Percentiles rank a stretch among this genome's conserved stretches.
Evolutionary conservation across 2,113 vertebrate species (phyloP).

Genomic region (Notechis scutatus): DNA sequence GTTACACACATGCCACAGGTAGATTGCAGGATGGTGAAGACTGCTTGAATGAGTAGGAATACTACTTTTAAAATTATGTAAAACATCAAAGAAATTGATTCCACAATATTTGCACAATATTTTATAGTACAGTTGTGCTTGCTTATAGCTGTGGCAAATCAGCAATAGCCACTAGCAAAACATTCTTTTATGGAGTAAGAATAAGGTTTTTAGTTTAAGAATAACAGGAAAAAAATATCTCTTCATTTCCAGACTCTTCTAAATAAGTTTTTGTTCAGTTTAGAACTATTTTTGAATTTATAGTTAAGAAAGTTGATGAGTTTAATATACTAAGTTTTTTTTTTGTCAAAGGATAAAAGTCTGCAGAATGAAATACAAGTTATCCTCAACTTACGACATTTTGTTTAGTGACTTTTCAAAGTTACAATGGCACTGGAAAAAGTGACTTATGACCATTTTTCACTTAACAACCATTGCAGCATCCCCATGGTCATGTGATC

Average conservation of each 20-base stretch:
- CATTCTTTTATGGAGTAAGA: not conserved
- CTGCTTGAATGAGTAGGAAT: not conserved
- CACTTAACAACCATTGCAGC: not conserved
- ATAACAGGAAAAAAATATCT: not conserved
- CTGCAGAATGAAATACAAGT: not conserved
- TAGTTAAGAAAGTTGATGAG: not conserved
- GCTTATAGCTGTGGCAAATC: not conserved
- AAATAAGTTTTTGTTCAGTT: slow-evolving; percentile 28
- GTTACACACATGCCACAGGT: not conserved
- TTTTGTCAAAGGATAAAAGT: not conserved
- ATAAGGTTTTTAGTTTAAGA: not conserved
- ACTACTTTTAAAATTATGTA: not conserved
- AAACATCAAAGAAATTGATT: not conserved
- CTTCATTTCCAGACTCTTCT: slow-evolving; percentile 27
- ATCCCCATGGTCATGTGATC: not conserved
- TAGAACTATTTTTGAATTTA: slow-evolving; percentile 27
- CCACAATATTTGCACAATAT: not conserved
- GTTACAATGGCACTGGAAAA: not conserved
- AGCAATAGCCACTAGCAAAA: not conserved
- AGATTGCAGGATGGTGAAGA: not conserved
- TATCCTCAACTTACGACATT: not conserved
- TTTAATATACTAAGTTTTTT: not conserved
- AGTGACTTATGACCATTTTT: not conserved
- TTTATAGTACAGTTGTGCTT: not conserved
- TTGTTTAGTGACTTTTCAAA: not conserved